Base-by-base conservation (phyloP, 2,888 invertebrate genomes). In the Acrocera orbiculus region DNA sequence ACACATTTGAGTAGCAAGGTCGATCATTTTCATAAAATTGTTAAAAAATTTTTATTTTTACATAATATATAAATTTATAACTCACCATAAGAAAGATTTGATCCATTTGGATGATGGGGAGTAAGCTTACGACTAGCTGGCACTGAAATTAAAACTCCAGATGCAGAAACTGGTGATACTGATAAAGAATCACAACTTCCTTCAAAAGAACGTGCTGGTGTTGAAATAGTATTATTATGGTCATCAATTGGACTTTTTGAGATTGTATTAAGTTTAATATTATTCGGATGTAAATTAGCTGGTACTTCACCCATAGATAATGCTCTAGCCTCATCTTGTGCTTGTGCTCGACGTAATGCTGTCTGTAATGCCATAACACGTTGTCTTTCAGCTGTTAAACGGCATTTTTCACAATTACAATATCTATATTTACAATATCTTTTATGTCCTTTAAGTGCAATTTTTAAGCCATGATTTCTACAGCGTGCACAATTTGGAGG, bases 401-500 rank as follows among this genome's bases (percentile, higher is more conserved):
- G 72, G 56, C 92, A 92, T 62, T 83, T 83, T 44, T 78, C 76
- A 61, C 92, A 92, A 40, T 65, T 70, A 62, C 90, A 90, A 53
- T 72, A 68, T 42, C 83, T 75, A 62, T 69, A 89, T 50, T 74
- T 73, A 67, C 92, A 93, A 62, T 86, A 87, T 19, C 86, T 70
- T 58, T 92, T 92, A 65, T 92, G 92, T 11, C 86, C 89, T 61
- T 86, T 87, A 42, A 90, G 68, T 58, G 76, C 75, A 44, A 85
- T 77, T 57, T 83, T 83, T 51, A 83, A 67, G n/a, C 79, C 73
- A 61, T 92, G 92, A 65, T 90, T 90, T 39, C 86, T 70, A 60
- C 92, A 92, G 17, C 89, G 75, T 27, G 87, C 87, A 60, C 90
- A 92, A 62, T 86, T 89, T 13, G 89, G 89, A 6, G 85, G 83